A percentile compares a stretch with the other conserved stretches of the same genome.
Evolutionary conservation across 2,797 vertebrate genomes (phyloP).

Genomic region (Tragelaphus eurycerus): DNA sequence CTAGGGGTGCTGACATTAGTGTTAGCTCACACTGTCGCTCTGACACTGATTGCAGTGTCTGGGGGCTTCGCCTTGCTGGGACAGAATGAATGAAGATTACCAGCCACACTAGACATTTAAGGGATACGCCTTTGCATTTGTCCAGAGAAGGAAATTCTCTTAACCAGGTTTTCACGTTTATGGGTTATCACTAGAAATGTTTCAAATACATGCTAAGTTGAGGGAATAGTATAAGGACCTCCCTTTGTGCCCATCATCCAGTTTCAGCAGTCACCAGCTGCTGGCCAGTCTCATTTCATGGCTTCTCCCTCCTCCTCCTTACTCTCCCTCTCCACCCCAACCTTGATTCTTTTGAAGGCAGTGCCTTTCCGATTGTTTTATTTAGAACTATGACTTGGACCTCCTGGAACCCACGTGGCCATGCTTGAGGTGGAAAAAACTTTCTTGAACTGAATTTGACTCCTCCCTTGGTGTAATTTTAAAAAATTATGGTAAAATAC

Average conservation of each 20-base stretch:
- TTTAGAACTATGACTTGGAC: conserved; percentile 3
- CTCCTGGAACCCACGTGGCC: not conserved
- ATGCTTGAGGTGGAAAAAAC: conserved; percentile 6
- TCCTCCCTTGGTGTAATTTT: not conserved
- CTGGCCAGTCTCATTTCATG: not conserved
- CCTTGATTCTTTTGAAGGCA: conserved; percentile 5
- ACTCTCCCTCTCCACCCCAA: not conserved
- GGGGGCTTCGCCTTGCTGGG: not conserved
- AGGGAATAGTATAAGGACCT: not conserved
- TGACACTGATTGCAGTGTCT: not conserved
- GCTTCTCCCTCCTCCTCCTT: not conserved
- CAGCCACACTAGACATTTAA: not conserved
- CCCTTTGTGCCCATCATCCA: not conserved
- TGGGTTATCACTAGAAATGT: not conserved
- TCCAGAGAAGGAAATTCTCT: conserved; percentile 14
- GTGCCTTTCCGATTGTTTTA: conserved; percentile 1
- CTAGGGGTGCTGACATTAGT: not conserved
- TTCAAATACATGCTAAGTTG: not conserved
- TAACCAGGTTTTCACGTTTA: not conserved
- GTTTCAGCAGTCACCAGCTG: not conserved
- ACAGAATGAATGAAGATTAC: not conserved
- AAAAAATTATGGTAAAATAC: not conserved
- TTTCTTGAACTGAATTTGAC: conserved; percentile 27
- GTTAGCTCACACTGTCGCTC: not conserved
- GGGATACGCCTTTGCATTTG: not conserved